Evolutionary conservation across 2,797 vertebrate species (phyloP).

Genomic region (Enteromius viviparus): DNA sequence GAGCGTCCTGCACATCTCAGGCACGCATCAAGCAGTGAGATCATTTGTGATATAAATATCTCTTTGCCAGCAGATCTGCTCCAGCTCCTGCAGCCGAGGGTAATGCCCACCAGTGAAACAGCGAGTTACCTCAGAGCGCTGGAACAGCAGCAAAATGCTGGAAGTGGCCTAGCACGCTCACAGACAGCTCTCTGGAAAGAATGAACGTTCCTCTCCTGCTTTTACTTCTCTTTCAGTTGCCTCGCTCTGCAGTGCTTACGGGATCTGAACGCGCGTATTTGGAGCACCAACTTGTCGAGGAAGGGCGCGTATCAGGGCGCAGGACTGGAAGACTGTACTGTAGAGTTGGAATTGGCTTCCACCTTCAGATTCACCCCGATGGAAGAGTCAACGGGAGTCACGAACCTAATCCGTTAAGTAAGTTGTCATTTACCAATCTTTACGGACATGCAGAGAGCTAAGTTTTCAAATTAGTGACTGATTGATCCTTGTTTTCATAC

Average conservation of each 20-base stretch:
- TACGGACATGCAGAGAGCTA: background rate
- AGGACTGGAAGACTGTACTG: constrained; percentile 93
- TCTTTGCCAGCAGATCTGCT: constrained; percentile 73
- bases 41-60: constrained; percentile 94
- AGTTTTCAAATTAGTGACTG: background rate
- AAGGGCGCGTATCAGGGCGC: constrained; percentile 82
- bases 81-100: constrained; percentile 71
- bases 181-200: constrained; percentile 73
- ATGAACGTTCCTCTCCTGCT: constrained; percentile 85
- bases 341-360: constrained; percentile 95
- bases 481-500: background rate
- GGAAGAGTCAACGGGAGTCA: constrained; percentile 96
- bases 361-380: constrained; percentile 95
- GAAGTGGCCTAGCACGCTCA: constrained; percentile 63
- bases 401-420: constrained; percentile 88
- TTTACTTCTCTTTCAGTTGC: constrained; percentile 78
- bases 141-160: constrained; percentile 66
- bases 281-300: constrained; percentile 65
- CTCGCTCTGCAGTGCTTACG: constrained; percentile 71
- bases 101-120: constrained; percentile 76
- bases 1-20: constrained; percentile 74
- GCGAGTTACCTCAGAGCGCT: constrained; percentile 61
- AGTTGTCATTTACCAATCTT: constrained; percentile 67
- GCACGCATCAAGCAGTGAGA: constrained; percentile 83
- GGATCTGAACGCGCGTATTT: constrained; percentile 66